Percentiles rank a stretch among this genome's conserved stretches.
phyloP scores from a whole-genome alignment of 2,797 vertebrate genomes.

The Macropodus opercularis region DNA sequence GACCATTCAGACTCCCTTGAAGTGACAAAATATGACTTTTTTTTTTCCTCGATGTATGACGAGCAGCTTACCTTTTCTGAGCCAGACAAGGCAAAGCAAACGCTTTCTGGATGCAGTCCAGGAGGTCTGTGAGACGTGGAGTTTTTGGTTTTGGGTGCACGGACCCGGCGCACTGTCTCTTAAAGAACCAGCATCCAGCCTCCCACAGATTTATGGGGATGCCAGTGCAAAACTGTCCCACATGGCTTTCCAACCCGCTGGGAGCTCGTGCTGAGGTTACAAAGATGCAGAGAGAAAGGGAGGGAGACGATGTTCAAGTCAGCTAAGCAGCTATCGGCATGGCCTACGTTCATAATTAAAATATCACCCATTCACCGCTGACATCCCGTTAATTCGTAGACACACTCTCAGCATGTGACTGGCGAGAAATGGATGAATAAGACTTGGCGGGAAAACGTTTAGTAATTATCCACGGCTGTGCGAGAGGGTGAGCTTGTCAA shows the following conservation, averaged over 20 bases:
- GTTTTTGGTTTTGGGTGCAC: constrained; percentile 37
- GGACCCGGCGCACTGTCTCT: constrained; percentile 68
- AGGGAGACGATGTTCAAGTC: constrained; percentile 57
- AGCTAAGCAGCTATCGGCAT: constrained; percentile 50
- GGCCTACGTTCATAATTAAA: constrained; percentile 38
- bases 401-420: not conserved
- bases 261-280: constrained; percentile 69
- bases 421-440: constrained; percentile 33
- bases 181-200: constrained; percentile 71
- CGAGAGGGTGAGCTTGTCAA: constrained; percentile 51
- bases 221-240: constrained; percentile 83
- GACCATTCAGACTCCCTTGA: constrained; percentile 65
- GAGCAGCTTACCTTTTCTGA: constrained; percentile 18
- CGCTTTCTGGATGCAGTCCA: not conserved
- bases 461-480: constrained; percentile 53
- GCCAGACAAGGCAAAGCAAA: constrained; percentile 4
- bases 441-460: constrained; percentile 23
- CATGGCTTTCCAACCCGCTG: constrained; percentile 72
- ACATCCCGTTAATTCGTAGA: constrained; percentile 41
- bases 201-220: constrained; percentile 81
- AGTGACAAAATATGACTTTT: constrained; percentile 64
- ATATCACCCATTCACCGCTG: constrained; percentile 52
- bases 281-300: constrained; percentile 49
- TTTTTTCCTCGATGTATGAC: not conserved
- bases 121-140: constrained; percentile 20